Evolutionary conservation across 1,140 invertebrate genomes (phyloP).

Genomic region (Elymnias hypermnestra): DNA sequence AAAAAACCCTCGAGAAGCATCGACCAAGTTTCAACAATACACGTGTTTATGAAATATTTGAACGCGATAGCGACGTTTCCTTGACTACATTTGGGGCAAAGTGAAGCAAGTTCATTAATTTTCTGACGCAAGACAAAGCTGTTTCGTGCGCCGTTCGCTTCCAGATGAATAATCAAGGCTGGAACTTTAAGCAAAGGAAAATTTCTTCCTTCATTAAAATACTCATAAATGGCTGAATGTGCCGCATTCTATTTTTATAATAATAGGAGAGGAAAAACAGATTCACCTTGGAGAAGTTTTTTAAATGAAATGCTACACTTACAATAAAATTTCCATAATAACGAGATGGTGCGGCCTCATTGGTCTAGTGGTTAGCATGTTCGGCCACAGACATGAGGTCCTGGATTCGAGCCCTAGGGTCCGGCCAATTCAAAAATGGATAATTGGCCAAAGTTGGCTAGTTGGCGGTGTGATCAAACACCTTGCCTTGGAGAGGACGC

Average conservation of each 20-base stretch:
- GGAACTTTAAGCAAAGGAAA: conserved; percentile 22
- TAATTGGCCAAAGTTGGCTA: no score
- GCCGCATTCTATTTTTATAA: conserved; percentile 1
- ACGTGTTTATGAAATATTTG: conserved; percentile 18
- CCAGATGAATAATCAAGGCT: conserved; percentile 24
- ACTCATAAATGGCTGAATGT: conserved; percentile 7
- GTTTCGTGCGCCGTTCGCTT: conserved; percentile 20
- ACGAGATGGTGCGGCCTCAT: no score
- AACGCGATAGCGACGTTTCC: conserved; percentile 12
- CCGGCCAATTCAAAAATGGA: no score
- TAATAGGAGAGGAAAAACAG: not conserved
- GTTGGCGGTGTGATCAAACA: no score
- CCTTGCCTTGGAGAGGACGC: no score
- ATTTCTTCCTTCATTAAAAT: conserved; percentile 14
- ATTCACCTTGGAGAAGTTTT: no score
- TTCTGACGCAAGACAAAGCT: conserved; percentile 21
- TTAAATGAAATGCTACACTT: no score
- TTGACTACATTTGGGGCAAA: conserved; percentile 17
- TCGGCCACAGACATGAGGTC: no score
- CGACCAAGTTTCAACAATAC: conserved; percentile 14
- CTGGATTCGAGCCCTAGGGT: no score
- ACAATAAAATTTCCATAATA: no score
- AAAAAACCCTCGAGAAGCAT: conserved; percentile 15
- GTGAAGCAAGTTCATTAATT: conserved; percentile 25
- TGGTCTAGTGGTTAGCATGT: no score